Evolutionary conservation across 1,140 invertebrate species (phyloP).

Genomic region (Pemphigus obesinymphae): DNA sequence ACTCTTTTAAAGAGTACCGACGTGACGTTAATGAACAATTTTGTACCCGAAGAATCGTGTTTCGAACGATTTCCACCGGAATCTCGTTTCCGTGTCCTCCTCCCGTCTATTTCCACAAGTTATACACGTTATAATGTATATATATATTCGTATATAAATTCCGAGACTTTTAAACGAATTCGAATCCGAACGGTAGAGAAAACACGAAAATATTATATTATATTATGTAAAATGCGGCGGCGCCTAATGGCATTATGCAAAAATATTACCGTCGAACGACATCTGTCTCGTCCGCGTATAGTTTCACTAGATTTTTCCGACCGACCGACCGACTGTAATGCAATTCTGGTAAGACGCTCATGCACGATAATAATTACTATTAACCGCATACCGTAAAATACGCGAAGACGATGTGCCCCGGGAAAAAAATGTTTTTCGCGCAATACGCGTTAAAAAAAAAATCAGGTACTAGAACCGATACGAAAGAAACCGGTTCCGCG

Average conservation of each 20-base stretch:
- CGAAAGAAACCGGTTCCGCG: too few species aligned
- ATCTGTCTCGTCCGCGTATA: background rate
- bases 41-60: conserved; percentile 12
- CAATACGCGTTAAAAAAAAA: too few species aligned
- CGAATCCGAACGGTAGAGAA: background rate
- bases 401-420: background rate
- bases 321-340: background rate
- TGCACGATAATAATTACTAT: background rate
- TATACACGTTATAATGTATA: background rate
- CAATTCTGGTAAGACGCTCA: background rate
- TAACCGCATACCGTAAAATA: background rate
- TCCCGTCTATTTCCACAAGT: too few species aligned
- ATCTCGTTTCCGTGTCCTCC: background rate
- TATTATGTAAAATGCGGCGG: background rate
- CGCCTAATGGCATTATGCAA: conserved; percentile 39
- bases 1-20: conserved; percentile 21
- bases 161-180: conserved; percentile 8
- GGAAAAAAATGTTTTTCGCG: background rate
- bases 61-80: conserved; percentile 10
- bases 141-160: background rate
- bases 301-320: background rate
- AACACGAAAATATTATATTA: background rate
- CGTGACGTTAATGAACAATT: conserved; percentile 40
- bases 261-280: conserved; percentile 7
- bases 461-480: too few species aligned